Percentiles rank a stretch among this genome's conserved stretches.
Evolutionary conservation across 2,888 invertebrate species (phyloP).

Genomic region (Lydus trimaculatus): DNA sequence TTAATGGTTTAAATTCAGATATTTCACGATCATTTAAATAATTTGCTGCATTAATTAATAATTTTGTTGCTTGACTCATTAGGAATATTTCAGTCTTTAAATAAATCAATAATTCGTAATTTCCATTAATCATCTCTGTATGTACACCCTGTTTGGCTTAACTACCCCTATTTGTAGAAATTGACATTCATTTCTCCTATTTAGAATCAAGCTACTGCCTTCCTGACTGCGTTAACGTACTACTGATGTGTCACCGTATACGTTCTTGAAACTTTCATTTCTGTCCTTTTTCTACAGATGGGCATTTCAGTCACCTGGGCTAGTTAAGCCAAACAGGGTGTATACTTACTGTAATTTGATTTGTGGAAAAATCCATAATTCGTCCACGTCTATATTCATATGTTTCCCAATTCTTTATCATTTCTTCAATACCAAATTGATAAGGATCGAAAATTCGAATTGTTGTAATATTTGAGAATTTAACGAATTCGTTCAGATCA

Average conservation of each 20-base stretch:
- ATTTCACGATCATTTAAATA: background rate
- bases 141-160: too few species aligned
- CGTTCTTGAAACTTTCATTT: too few species aligned
- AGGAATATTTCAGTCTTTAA: background rate
- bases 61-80: background rate
- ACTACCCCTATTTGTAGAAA: too few species aligned
- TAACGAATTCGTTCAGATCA: background rate
- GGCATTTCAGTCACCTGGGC: too few species aligned
- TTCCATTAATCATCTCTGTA: too few species aligned
- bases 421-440: constrained; percentile 43
- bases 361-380: background rate
- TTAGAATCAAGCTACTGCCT: too few species aligned
- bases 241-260: too few species aligned
- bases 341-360: background rate
- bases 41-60: background rate
- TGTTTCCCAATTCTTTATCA: constrained; percentile 6
- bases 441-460: constrained; percentile 10
- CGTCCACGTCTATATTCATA: background rate
- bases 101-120: background rate
- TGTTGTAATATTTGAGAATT: constrained; percentile 49
- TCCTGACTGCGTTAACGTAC: too few species aligned
- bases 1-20: background rate
- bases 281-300: too few species aligned
- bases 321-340: too few species aligned
- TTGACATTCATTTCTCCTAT: too few species aligned